These are phyloP conservation scores for Phymorhynchus buccinoides DNA, from an alignment of 1,140 invertebrate genomes.

Conservation along the genomic window DNA sequence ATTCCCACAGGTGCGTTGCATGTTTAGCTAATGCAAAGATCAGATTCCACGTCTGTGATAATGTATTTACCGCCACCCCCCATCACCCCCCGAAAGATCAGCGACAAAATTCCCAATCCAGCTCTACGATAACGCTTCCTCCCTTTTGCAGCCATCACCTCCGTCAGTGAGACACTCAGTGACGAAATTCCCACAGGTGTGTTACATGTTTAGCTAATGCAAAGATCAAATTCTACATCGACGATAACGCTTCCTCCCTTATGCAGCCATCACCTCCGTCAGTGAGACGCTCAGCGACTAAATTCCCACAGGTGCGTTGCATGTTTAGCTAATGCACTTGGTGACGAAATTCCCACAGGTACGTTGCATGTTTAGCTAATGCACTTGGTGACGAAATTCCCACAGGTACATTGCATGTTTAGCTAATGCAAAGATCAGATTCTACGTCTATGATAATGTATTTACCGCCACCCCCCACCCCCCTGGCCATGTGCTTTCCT, in stretches of 20 bases:
- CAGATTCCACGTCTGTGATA: constrained; percentile 92
- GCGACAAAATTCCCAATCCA: too few species aligned
- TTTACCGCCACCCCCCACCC: too few species aligned
- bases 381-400: constrained; percentile 82
- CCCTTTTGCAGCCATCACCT: constrained; percentile 70
- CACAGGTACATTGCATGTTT: too few species aligned
- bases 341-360: too few species aligned
- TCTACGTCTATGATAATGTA: constrained; percentile 93
- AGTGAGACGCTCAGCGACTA: constrained; percentile 77
- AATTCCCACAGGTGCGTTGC: constrained; percentile 86
- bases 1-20: constrained; percentile 87
- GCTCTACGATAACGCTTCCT: constrained; percentile 87
- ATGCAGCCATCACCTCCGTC: constrained; percentile 66
- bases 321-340: too few species aligned
- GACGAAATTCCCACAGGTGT: constrained; percentile 87
- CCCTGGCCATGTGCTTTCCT: too few species aligned
- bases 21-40: too few species aligned
- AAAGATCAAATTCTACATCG: constrained; percentile 93
- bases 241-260: constrained; percentile 82
- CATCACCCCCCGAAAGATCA: too few species aligned
- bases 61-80: too few species aligned
- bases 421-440: too few species aligned
- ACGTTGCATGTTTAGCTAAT: too few species aligned
- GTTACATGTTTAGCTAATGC: too few species aligned
- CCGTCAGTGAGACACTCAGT: constrained; percentile 57